Evolutionary conservation across 2,888 invertebrate genomes (phyloP).

Genomic region (Kryphioiulus occultus): DNA sequence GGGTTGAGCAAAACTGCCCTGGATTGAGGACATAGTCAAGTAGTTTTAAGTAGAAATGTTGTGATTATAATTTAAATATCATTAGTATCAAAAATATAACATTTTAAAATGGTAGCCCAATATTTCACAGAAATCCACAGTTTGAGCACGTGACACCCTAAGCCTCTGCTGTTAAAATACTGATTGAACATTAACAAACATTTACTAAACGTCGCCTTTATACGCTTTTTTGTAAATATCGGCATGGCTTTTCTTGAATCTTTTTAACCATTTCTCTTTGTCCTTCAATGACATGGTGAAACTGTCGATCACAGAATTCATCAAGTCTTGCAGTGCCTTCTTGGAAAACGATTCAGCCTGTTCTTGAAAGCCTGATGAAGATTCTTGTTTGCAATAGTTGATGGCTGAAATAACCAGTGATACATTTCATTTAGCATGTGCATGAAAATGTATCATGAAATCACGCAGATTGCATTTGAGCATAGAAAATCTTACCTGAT

Average conservation of each 20-base stretch:
- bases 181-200: neutral
- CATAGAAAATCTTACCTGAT: neutral
- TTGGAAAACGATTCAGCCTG: conserved; percentile 19
- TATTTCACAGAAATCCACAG: neutral
- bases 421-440: neutral
- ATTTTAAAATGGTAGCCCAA: neutral
- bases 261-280: conserved; percentile 48
- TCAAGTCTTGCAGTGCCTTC: conserved; percentile 18
- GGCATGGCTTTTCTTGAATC: conserved; percentile 44
- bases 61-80: neutral
- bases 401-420: neutral
- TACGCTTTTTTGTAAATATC: conserved; percentile 42
- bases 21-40: no score
- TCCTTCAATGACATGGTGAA: conserved; percentile 22
- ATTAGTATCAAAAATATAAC: no score
- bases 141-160: neutral
- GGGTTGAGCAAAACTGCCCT: no score
- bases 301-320: conserved; percentile 44
- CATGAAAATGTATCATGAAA: neutral
- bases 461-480: no score
- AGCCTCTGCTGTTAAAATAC: neutral
- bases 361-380: neutral
- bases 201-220: conserved; percentile 18
- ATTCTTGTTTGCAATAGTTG: conserved; percentile 42
- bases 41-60: neutral